phyloP scores from a whole-genome alignment of 2,888 invertebrate species.

The Sinodicranocentrus sp. region DNA sequence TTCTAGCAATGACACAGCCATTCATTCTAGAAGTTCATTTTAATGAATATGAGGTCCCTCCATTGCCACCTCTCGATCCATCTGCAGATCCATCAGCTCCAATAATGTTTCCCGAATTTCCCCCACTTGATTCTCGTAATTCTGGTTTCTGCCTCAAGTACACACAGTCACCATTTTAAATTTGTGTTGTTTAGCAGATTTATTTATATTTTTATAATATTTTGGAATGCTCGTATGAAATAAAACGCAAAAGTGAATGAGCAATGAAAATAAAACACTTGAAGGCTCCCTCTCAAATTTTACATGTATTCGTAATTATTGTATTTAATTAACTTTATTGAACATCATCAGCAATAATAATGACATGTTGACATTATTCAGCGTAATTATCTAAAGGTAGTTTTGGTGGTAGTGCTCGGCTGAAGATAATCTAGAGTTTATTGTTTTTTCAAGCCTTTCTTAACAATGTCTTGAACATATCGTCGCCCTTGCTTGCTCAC shows the following conservation, averaged over 20 bases:
- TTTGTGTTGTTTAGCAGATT: neutral
- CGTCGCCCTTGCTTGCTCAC: conserved; percentile 42
- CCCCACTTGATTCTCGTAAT: neutral
- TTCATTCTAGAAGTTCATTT: conserved; percentile 74
- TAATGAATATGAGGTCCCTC: conserved; percentile 65
- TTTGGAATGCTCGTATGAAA: neutral
- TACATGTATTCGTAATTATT: conserved; percentile 22
- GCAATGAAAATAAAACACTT: no score
- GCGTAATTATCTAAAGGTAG: conserved; percentile 70
- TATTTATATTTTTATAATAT: neutral
- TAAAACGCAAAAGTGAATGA: neutral
- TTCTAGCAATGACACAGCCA: conserved; percentile 67
- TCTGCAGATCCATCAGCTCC: conserved; percentile 42
- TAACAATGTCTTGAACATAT: conserved; percentile 69
- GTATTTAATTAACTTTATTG: conserved; percentile 68
- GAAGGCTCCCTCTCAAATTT: no score
- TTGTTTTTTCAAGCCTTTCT: conserved; percentile 71
- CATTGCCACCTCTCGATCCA: conserved; percentile 35
- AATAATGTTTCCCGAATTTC: neutral
- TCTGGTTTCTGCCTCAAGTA: conserved; percentile 70
- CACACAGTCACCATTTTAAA: conserved; percentile 57
- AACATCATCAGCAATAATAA: conserved; percentile 71
- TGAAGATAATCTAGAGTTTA: conserved; percentile 71
- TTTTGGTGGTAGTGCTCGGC: conserved; percentile 71
- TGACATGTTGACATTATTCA: conserved; percentile 68